Conservation (phyloP, 2,888 invertebrate species). For the Saturnia pavonia region DNA sequence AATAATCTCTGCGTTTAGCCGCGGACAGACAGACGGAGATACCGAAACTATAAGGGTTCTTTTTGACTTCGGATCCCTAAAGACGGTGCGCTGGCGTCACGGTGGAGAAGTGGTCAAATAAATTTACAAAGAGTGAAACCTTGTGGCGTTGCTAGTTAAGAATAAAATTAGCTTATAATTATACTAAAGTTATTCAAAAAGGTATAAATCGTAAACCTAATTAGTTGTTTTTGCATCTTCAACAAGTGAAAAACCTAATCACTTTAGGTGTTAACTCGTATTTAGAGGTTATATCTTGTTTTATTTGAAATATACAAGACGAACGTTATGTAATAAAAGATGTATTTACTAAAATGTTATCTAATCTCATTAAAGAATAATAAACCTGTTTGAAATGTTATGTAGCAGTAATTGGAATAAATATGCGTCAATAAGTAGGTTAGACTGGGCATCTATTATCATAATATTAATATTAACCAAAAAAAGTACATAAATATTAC, state of each 20-base stretch:
- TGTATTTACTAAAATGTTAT: neutral
- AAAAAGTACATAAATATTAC: neutral
- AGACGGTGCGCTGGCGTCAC: too few species aligned
- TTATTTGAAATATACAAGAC: neutral
- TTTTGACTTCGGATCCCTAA: too few species aligned
- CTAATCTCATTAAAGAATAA: constrained; percentile 1
- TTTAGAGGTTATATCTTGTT: neutral
- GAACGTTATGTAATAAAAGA: neutral
- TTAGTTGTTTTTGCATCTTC: neutral
- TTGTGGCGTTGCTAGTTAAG: neutral
- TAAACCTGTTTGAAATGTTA: neutral
- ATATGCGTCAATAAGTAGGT: constrained; percentile 20
- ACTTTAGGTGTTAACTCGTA: too few species aligned
- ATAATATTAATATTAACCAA: constrained; percentile 17
- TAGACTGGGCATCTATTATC: constrained; percentile 13
- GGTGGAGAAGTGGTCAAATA: too few species aligned
- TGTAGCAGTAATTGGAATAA: constrained; percentile 9
- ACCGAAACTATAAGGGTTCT: too few species aligned
- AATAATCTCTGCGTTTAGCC: too few species aligned
- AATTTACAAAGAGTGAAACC: too few species aligned
- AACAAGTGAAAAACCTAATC: neutral
- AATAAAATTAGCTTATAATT: neutral
- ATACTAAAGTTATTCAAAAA: neutral
- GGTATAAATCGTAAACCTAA: neutral
- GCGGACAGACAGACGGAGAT: too few species aligned